Conservation (phyloP, 2,888 invertebrate species). For the Frankliniella fusca region DNA sequence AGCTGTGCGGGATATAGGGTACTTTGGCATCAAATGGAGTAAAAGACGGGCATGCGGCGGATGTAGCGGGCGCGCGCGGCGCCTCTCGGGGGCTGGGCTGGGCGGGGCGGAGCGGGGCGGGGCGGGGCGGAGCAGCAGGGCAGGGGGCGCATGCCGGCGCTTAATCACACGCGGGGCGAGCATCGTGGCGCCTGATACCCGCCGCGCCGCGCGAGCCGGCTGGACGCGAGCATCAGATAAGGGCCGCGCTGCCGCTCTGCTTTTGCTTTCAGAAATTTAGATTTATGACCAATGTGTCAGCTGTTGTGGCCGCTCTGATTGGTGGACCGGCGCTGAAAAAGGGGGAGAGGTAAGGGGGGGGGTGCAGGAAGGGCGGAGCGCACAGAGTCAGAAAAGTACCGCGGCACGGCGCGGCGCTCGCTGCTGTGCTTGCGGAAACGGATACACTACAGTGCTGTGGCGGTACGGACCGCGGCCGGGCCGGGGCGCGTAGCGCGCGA, state of each 20-base stretch:
- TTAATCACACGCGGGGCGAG: not conserved
- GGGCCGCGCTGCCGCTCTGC: not conserved
- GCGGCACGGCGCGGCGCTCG: too few relatives aligned
- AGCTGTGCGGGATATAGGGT: too few relatives aligned
- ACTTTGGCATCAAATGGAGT: too few relatives aligned
- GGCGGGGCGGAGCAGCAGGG: not conserved
- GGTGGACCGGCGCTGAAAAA: not conserved
- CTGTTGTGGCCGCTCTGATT: not conserved
- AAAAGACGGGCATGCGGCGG: not conserved
- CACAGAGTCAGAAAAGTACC: too few relatives aligned
- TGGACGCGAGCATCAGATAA: conserved; percentile 1
- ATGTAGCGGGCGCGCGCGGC: not conserved
- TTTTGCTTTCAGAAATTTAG: conserved; percentile 21
- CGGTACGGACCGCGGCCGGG: not conserved
- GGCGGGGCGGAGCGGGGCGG: too few relatives aligned
- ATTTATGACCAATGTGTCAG: conserved; percentile 26
- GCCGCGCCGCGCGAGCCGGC: not conserved
- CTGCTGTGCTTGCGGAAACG: not conserved
- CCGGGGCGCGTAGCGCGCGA: not conserved
- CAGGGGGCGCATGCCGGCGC: too few relatives aligned
- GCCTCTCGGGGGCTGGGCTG: not conserved
- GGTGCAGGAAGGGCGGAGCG: too few relatives aligned
- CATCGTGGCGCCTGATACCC: not conserved
- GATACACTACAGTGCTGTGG: too few relatives aligned
- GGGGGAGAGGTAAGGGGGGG: too few relatives aligned